A percentile compares a stretch with the other conserved stretches of the same genome.
These are phyloP conservation scores for Charaxes varanes DNA, from an alignment of 1,140 invertebrate genomes.

Conservation along the genomic window DNA sequence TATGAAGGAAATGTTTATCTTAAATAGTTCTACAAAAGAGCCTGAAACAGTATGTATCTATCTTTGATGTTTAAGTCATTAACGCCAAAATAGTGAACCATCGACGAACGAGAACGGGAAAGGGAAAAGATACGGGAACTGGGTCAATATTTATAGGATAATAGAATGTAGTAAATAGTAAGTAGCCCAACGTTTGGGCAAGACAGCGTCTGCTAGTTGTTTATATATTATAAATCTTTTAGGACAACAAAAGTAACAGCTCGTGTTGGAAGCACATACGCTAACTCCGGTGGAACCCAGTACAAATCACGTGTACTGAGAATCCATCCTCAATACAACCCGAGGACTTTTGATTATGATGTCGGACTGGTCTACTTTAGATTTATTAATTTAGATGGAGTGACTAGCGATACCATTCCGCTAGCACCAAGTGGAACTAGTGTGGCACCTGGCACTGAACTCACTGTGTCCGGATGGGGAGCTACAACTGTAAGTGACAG, in stretches of 20 bases:
- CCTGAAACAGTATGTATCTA: too few relatives aligned
- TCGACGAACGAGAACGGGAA: too few relatives aligned
- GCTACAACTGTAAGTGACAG: constrained; percentile 27
- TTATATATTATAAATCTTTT: too few relatives aligned
- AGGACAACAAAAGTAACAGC: background rate
- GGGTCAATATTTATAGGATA: too few relatives aligned
- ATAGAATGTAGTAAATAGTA: too few relatives aligned
- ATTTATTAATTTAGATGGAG: background rate
- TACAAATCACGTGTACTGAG: constrained; percentile 9
- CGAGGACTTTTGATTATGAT: constrained; percentile 39
- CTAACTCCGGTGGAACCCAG: background rate
- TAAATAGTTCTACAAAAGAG: too few relatives aligned
- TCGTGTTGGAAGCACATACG: background rate
- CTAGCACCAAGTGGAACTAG: background rate
- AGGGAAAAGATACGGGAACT: too few relatives aligned
- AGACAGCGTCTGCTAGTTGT: too few relatives aligned
- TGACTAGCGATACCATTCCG: background rate
- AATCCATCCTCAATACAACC: constrained; percentile 45
- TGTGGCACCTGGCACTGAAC: background rate
- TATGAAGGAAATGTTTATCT: too few relatives aligned
- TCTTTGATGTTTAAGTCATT: too few relatives aligned
- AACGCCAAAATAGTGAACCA: too few relatives aligned
- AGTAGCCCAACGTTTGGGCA: too few relatives aligned
- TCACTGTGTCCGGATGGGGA: constrained; percentile 16
- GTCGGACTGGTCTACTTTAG: constrained; percentile 10